Evolutionary conservation across 2,888 invertebrate species (phyloP).

Genomic region (Hylaea fasciaria): DNA sequence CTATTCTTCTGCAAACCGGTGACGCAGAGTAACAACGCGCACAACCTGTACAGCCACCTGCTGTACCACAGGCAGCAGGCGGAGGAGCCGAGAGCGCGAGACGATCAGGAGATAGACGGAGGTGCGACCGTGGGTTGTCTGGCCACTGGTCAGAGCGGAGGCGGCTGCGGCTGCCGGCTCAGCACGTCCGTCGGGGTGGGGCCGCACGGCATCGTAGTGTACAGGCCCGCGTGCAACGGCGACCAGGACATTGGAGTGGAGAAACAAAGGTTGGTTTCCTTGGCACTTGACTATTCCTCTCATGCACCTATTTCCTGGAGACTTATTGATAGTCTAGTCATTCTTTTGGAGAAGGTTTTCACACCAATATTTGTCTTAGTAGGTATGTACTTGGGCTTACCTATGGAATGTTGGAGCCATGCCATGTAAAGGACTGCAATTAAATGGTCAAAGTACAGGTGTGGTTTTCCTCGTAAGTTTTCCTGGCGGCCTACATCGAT

Average conservation of each 20-base stretch:
- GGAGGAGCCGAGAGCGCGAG: slow-evolving; percentile 79
- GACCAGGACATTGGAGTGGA: slow-evolving; percentile 87
- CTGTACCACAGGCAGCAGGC: slow-evolving; percentile 86
- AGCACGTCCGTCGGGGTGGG: slow-evolving; percentile 90
- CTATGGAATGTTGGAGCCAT: neutral
- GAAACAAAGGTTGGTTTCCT: slow-evolving; percentile 82
- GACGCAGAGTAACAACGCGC: slow-evolving; percentile 86
- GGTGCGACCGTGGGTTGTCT: slow-evolving; percentile 78
- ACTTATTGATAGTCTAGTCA: slow-evolving; percentile 12
- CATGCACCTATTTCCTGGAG: slow-evolving; percentile 11
- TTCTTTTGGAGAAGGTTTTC: neutral
- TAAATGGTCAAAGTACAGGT: slow-evolving; percentile 32
- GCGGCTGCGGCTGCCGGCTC: slow-evolving; percentile 78
- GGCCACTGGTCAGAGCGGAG: slow-evolving; percentile 72
- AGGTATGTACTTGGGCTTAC: too few species aligned
- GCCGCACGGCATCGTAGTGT: slow-evolving; percentile 92
- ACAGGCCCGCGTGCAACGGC: slow-evolving; percentile 79
- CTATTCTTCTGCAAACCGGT: slow-evolving; percentile 90
- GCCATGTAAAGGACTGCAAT: neutral
- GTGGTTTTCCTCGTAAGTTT: slow-evolving; percentile 15
- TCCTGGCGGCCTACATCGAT: slow-evolving; percentile 16
- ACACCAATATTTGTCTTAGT: neutral
- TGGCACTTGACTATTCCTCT: neutral
- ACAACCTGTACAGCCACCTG: slow-evolving; percentile 90
- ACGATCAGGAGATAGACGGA: slow-evolving; percentile 77